Evolutionary conservation across 2,888 invertebrate species (phyloP).

Genomic region (Cacoxenus indagator): DNA sequence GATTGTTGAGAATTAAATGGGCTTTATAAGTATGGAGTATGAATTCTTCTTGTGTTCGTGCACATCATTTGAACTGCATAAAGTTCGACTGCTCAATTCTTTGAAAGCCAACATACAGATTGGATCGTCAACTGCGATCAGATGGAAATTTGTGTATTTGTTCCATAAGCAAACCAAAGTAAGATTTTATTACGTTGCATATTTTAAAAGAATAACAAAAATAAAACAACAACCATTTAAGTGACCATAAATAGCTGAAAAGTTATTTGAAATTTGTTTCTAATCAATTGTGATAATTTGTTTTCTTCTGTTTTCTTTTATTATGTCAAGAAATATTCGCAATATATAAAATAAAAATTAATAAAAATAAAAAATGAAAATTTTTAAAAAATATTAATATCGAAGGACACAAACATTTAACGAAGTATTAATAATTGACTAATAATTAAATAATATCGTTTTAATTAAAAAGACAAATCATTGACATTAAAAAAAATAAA

Average conservation of each 20-base stretch:
- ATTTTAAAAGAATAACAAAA: background rate
- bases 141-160: slow-evolving; percentile 10
- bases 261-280: slow-evolving; percentile 22
- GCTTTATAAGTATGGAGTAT: too few relatives aligned
- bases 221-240: slow-evolving; percentile 3
- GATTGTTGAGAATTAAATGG: too few relatives aligned
- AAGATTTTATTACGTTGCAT: slow-evolving; percentile 4
- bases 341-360: slow-evolving; percentile 6
- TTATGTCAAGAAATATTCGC: background rate
- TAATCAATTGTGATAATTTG: slow-evolving; percentile 19
- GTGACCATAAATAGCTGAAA: slow-evolving; percentile 11
- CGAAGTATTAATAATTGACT: background rate
- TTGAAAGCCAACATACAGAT: too few relatives aligned
- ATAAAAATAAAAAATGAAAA: background rate
- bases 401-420: background rate
- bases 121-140: too few relatives aligned
- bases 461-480: slow-evolving; percentile 2
- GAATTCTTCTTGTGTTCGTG: too few relatives aligned
- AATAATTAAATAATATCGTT: background rate
- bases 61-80: too few relatives aligned
- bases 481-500: too few relatives aligned
- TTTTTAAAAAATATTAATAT: slow-evolving; percentile 2
- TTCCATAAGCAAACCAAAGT: background rate
- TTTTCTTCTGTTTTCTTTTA: slow-evolving; percentile 1
- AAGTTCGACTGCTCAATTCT: too few relatives aligned